These are phyloP conservation scores for Micromesistius poutassou DNA, from an alignment of 2,797 vertebrate genomes.

Conservation along the genomic window DNA sequence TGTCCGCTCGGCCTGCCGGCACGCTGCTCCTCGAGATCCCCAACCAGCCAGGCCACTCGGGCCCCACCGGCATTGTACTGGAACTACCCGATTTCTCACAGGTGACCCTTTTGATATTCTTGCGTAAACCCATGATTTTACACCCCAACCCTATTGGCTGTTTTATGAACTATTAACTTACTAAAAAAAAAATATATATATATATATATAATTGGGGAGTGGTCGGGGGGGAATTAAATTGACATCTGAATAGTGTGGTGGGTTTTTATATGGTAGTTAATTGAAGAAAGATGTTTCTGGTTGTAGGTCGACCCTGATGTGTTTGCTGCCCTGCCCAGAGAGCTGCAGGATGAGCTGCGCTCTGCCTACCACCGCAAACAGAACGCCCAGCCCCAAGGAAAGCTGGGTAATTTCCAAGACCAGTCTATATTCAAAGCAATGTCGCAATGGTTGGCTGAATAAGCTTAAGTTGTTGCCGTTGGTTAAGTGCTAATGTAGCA, in stretches of 20 bases:
- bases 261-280: not conserved
- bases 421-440: not conserved
- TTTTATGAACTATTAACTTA: not conserved
- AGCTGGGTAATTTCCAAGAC: constrained; percentile 63
- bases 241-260: not conserved
- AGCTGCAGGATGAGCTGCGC: constrained; percentile 91
- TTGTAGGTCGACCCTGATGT: constrained; percentile 91
- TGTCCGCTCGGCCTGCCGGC: constrained; percentile 68
- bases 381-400: constrained; percentile 60
- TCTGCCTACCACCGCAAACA: constrained; percentile 84
- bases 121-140: not conserved
- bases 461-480: not conserved
- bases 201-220: not conserved
- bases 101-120: constrained; percentile 60
- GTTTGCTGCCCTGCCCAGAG: constrained; percentile 90
- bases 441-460: not conserved
- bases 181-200: no score
- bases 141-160: not conserved
- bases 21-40: constrained; percentile 88
- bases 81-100: constrained; percentile 93
- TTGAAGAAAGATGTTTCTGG: constrained; percentile 18
- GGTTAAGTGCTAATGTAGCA: not conserved
- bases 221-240: not conserved
- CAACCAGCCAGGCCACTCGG: constrained; percentile 76
- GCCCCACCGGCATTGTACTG: constrained; percentile 80